Evolutionary conservation across 2,888 invertebrate genomes (phyloP), one percentile per base, ranked within the genome.

Genomic region (Priocnemis perturbator): DNA sequence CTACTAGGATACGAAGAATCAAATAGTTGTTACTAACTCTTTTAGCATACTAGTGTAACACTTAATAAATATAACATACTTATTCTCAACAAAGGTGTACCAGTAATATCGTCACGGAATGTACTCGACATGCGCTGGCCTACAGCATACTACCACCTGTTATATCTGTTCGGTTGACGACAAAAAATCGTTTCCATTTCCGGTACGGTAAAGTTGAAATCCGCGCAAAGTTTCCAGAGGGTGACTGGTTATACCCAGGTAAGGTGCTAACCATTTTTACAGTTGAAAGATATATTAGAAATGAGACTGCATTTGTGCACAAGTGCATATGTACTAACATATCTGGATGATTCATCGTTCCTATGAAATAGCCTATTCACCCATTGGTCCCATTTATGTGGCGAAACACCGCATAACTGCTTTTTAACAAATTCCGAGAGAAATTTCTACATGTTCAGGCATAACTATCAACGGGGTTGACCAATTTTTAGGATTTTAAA

Each of bases 171-270:
- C 89, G 89, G 78, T 74, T 92, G 20, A 88, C 83, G n/a, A 90
- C 91, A 7, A 86, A 85, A 65, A 71, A 85, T 30, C 85, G 84
- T 63, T 88, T 90, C 62, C 73, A 83, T 58, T 91, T 92, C 71
- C 86, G 86, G 60, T 91, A 91, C 73, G 91, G 91, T 53, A 89
- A 86, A 77, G 86, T 92, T 19, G 90, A 91, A 79, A 87, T 92
- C 26, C 88, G 86, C 61, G 92, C 91, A 0, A 91, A 91, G 82
- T 86, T 92, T 61, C 91, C 92, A 0, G 74, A 83, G 50, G 92
- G 92, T 30, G 91, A 92, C 79, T 92, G 92, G 91, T 84, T 92
- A 20, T 90, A 90, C 86, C 91, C 92, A 81, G 90, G 92, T 92
- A 84, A 78, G 69, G 3, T 71, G 17, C 20, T 4, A 53, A 20